Evolutionary conservation across 2,113 vertebrate genomes (phyloP), one percentile per base, ranked within the genome.

Genomic region (Ia io): DNA sequence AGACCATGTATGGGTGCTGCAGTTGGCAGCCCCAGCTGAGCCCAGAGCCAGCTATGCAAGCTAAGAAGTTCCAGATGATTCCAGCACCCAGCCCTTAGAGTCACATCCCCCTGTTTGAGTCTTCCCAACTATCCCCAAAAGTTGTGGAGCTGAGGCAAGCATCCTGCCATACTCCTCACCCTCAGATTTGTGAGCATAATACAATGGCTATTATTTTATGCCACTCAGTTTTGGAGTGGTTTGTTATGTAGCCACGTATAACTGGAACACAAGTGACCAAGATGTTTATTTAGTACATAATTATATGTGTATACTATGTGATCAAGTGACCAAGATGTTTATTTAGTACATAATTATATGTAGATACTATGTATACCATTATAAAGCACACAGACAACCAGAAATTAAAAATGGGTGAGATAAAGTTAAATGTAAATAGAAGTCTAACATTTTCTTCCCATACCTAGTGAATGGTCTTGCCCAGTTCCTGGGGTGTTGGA

Each of bases 351-450:
- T 70, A 84, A 63, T 87, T 90, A 32, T 67, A 53, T 65, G 9
- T 44, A 1, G 51, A 35, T 82, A 23, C 9, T 71, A 2, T 85
- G 30, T 95, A 92, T n/a, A 85, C 73, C 78, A 63, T 86, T 77
- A 37, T 67, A 85, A 93, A 90, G 37, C 70, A 49, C 12, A 79
- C 9, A 65, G 35, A 87, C 77, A 95, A 23, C 5, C 44, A 87
- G 49, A 80, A 92, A 90, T 93, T 74, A 88, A 92, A 95, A 95
- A 69, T 37, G 40, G n/a, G 14, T 32, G 51, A 87, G 67, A 32
- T 92, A 71, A 94, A 90, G 84, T 63, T 32, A 83, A 85, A 77
- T 90, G 18, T 67, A 51, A 90, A 79, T 32, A n/a, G 2, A 63
- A 77, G 61, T 84, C 70, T 87, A 12, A 70, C 1, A 49, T 51